Evolutionary conservation across 2,888 invertebrate species (phyloP).

Genomic region (Gibbula magus): DNA sequence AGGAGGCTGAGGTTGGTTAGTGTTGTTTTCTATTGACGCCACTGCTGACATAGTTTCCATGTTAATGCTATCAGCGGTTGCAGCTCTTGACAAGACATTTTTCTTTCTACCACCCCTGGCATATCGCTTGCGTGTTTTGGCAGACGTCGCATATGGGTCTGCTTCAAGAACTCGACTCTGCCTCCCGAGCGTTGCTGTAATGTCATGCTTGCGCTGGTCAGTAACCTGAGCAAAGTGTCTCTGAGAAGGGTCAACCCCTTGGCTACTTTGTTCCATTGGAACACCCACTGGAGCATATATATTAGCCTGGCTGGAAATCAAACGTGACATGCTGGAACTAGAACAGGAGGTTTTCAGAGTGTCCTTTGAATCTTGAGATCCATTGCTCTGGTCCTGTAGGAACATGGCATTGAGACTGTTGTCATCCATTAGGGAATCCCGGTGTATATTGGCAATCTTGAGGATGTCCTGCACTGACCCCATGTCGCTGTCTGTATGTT

Average conservation of each 20-base stretch:
- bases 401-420: neutral
- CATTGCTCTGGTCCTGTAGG: neutral
- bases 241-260: neutral
- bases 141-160: too few relatives aligned
- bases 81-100: neutral
- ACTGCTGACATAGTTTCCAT: neutral
- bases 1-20: too few relatives aligned
- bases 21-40: neutral
- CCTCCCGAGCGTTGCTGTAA: neutral
- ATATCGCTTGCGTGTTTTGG: neutral
- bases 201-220: too few relatives aligned
- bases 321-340: neutral
- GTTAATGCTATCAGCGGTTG: neutral
- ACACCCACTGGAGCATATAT: neutral
- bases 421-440: neutral
- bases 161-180: neutral
- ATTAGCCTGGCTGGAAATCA: neutral
- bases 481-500: neutral
- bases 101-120: neutral
- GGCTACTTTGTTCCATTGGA: neutral
- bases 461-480: neutral
- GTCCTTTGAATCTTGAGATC: neutral
- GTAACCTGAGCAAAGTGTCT: neutral
- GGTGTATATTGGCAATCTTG: neutral
- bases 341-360: neutral